These are phyloP conservation scores for Alligator sinensis DNA, from an alignment of 2,113 vertebrate species.

Conservation along the genomic window DNA sequence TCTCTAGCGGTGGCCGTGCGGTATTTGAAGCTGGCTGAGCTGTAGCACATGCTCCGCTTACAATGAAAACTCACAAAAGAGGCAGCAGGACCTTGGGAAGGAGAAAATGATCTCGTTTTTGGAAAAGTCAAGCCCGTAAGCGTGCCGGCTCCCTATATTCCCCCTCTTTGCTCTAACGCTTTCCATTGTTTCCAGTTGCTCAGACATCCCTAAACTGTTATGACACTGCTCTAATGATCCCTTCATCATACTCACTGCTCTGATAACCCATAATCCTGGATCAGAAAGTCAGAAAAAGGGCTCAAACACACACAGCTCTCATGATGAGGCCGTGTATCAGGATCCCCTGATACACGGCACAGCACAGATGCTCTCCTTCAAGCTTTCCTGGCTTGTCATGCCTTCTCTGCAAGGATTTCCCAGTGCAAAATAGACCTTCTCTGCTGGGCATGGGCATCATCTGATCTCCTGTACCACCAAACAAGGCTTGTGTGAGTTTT, in stretches of 20 bases:
- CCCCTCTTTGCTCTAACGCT: no score
- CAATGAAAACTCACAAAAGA: background rate
- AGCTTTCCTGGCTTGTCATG: background rate
- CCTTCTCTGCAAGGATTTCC: background rate
- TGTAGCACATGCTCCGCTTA: background rate
- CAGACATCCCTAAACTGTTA: no score
- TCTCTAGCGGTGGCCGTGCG: background rate
- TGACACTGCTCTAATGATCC: no score
- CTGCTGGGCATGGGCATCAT: accelerated
- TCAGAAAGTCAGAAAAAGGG: no score
- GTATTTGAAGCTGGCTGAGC: background rate
- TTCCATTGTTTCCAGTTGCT: no score
- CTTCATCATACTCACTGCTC: no score
- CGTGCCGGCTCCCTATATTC: background rate
- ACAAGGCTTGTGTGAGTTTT: accelerated
- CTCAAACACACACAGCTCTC: no score
- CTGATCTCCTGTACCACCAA: no score
- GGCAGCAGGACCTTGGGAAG: background rate
- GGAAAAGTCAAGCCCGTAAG: background rate
- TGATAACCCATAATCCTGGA: no score
- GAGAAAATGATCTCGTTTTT: accelerated
- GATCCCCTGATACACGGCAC: no score
- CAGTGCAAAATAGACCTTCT: accelerated
- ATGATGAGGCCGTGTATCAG: no score
- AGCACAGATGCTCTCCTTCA: background rate